Conservation (phyloP, 92 coral and sea anemone genomes). For the Actinernus sp. region DNA sequence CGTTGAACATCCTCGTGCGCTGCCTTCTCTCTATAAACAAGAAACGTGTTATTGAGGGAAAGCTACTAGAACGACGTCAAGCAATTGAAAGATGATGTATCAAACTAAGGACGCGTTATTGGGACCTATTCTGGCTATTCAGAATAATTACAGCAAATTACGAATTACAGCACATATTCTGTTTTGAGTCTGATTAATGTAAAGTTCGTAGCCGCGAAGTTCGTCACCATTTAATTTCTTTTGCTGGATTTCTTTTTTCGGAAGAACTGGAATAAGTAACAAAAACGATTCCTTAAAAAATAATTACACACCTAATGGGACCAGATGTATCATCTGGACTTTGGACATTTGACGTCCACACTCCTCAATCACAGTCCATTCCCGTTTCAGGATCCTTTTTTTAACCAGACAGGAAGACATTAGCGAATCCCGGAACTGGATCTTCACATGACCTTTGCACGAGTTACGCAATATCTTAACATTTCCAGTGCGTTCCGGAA, state of each 20-base stretch:
- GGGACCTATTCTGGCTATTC: too few species aligned
- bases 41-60: neutral
- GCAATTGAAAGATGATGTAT: neutral
- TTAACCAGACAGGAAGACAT: slow-evolving; percentile 43
- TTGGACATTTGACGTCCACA: slow-evolving; percentile 47
- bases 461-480: neutral
- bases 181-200: too few species aligned
- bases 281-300: too few species aligned
- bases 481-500: slow-evolving; percentile 40
- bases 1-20: slow-evolving; percentile 17
- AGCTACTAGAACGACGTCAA: neutral
- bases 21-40: neutral
- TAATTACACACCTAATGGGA: slow-evolving; percentile 65
- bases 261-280: too few species aligned
- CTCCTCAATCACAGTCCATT: slow-evolving; percentile 74
- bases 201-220: too few species aligned
- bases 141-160: too few species aligned
- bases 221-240: too few species aligned
- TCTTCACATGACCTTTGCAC: slow-evolving; percentile 45
- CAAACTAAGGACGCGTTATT: too few species aligned
- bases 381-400: slow-evolving; percentile 59
- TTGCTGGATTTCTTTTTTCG: too few species aligned
- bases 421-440: slow-evolving; percentile 37
- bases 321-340: slow-evolving; percentile 61
- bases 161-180: too few species aligned